Evolutionary conservation across 1,140 invertebrate species (phyloP).

Genomic region (Hirudo medicinalis): DNA sequence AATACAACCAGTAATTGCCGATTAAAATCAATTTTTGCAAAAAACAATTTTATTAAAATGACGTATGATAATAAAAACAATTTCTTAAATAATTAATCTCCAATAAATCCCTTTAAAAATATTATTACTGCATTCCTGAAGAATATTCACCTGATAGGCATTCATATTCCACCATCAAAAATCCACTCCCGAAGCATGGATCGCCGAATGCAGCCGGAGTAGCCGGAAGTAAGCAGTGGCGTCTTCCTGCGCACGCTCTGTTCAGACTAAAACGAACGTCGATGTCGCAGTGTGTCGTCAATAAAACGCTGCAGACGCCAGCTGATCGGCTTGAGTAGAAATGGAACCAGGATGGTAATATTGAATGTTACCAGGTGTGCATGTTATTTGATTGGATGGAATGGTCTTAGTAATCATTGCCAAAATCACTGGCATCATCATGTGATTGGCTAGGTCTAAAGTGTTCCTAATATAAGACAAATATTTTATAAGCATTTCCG

Average conservation of each 20-base stretch:
- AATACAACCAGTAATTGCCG: too few relatives aligned
- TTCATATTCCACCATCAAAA: conserved; percentile 21
- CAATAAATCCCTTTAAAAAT: not conserved
- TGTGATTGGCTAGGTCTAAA: not conserved
- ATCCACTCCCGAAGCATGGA: conserved; percentile 20
- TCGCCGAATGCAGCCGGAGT: conserved; percentile 17
- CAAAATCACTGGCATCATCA: not conserved
- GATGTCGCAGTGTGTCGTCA: conserved; percentile 21
- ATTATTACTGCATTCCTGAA: conserved; percentile 3
- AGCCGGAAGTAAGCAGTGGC: conserved; percentile 17
- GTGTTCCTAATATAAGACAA: too few relatives aligned
- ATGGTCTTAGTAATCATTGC: not conserved
- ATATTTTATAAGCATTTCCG: too few relatives aligned
- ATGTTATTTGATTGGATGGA: not conserved
- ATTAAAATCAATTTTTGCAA: too few relatives aligned
- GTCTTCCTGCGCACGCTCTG: conserved; percentile 21
- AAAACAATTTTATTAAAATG: too few relatives aligned
- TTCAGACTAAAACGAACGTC: conserved; percentile 23
- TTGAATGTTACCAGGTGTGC: not conserved
- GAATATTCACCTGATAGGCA: conserved; percentile 16
- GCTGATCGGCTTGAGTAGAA: conserved; percentile 15
- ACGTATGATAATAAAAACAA: too few relatives aligned
- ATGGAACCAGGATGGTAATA: not conserved
- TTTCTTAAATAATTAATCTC: too few relatives aligned
- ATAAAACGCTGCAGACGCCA: conserved; percentile 8